Percentiles rank a stretch among this genome's conserved stretches.
Conservation (phyloP, 2,888 invertebrate genomes). For the Eupithecia abbreviata region DNA sequence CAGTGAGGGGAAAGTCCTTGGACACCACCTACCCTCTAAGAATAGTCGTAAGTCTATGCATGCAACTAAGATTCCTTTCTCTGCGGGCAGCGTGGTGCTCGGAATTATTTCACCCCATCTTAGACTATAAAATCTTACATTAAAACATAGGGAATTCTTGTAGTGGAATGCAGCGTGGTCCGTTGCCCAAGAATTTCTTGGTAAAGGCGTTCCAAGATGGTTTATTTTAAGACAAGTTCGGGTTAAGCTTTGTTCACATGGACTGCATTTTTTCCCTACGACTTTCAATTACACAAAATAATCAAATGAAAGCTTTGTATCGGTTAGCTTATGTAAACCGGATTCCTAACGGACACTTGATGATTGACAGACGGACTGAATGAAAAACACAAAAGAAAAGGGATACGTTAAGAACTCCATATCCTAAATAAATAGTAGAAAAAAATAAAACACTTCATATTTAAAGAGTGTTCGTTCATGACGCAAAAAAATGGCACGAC, state of each 20-base stretch:
- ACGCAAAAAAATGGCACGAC: neutral
- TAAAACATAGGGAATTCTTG: constrained; percentile 69
- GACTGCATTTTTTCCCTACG: neutral
- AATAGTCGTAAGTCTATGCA: constrained; percentile 6
- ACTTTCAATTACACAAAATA: neutral
- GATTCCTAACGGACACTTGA: neutral
- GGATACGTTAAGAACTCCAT: neutral
- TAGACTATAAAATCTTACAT: constrained; percentile 68
- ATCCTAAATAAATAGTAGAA: neutral
- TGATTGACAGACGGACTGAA: neutral
- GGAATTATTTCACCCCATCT: constrained; percentile 40
- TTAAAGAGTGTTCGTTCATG: neutral
- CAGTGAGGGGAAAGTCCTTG: neutral
- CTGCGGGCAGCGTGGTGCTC: constrained; percentile 36
- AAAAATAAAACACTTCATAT: neutral
- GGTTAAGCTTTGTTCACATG: constrained; percentile 2
- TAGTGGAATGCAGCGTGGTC: constrained; percentile 61
- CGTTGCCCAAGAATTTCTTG: constrained; percentile 61
- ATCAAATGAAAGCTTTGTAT: neutral
- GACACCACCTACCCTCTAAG: constrained; percentile 3
- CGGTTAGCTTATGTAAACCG: neutral
- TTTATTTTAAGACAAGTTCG: constrained; percentile 31
- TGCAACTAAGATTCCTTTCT: constrained; percentile 11
- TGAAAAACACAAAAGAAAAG: neutral
- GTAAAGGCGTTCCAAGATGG: constrained; percentile 52